Conservation (phyloP, 2,113 vertebrate genomes). For the Sinocyclocheilus maitianheensis region DNA sequence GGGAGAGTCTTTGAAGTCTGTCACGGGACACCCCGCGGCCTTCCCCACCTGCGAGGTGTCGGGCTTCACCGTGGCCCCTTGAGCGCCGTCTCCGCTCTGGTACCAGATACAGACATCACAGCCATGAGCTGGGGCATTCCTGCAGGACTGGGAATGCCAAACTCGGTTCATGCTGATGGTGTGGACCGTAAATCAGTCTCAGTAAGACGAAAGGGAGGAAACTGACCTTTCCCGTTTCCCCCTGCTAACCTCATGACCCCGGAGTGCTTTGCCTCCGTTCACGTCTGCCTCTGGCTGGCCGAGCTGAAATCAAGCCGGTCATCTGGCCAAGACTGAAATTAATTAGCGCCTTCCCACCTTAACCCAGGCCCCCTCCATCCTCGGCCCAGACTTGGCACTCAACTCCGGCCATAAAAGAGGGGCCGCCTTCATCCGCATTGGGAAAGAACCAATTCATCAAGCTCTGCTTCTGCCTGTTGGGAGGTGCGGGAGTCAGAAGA, state of each 20-base stretch:
- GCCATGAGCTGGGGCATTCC: not conserved
- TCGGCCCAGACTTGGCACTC: not conserved
- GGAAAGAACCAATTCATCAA: conserved; percentile 49
- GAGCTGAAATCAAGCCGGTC: conserved; percentile 32
- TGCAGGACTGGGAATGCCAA: conserved; percentile 31
- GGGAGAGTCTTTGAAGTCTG: conserved; percentile 52
- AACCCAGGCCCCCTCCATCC: conserved; percentile 19
- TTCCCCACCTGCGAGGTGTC: conserved; percentile 27
- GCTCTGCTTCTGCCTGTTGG: conserved; percentile 22
- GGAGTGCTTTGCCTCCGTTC: not conserved
- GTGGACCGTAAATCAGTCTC: conserved; percentile 54
- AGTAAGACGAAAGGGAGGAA: conserved; percentile 40
- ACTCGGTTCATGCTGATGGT: conserved; percentile 35
- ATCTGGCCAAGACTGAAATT: conserved; percentile 52
- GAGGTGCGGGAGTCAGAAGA: conserved; percentile 24
- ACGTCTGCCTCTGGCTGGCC: not conserved
- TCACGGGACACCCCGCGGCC: conserved; percentile 47
- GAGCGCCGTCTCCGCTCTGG: conserved; percentile 4
- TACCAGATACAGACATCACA: conserved; percentile 60
- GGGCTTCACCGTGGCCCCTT: conserved; percentile 27
- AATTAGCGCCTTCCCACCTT: conserved; percentile 54
- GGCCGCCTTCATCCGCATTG: conserved; percentile 12
- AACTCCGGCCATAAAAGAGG: conserved; percentile 38
- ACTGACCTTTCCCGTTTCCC: not conserved
- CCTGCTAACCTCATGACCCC: conserved; percentile 4